A percentile compares a stretch with the other conserved stretches of the same genome.
Conservation (phyloP, 2,797 vertebrate species). For the Gymnodraco acuticeps region DNA sequence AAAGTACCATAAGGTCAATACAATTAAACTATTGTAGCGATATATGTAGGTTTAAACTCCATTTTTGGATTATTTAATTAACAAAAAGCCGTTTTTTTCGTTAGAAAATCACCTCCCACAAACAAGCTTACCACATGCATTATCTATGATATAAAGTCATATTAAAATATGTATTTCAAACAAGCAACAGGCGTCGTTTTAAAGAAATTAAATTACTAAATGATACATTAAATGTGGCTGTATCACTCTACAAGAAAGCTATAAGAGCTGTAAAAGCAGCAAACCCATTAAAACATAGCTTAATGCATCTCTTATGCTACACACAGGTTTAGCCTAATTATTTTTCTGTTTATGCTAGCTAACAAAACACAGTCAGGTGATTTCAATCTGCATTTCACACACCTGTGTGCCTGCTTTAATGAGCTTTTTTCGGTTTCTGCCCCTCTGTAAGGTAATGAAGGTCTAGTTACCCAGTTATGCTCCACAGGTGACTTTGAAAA, state of each 20-base stretch:
- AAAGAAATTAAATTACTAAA: background rate
- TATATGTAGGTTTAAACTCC: background rate
- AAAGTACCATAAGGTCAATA: background rate
- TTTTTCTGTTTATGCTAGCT: conserved; percentile 8
- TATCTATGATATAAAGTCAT: background rate
- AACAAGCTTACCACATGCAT: background rate
- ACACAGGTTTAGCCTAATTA: conserved; percentile 21
- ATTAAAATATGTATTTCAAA: background rate
- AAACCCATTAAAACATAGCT: background rate
- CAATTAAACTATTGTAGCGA: background rate
- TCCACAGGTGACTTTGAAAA: conserved; percentile 52
- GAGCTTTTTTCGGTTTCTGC: background rate
- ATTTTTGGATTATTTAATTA: conserved; percentile 16
- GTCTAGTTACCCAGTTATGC: background rate
- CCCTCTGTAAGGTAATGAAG: conserved; percentile 34
- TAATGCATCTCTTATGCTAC: background rate
- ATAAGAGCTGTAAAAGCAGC: background rate
- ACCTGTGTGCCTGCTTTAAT: conserved; percentile 59
- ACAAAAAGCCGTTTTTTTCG: background rate
- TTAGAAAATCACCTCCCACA: background rate
- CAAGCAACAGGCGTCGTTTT: background rate
- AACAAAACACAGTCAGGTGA: conserved; percentile 7
- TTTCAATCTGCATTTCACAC: conserved; percentile 24
- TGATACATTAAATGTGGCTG: background rate
- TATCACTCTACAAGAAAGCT: background rate